Evolutionary conservation across 2,113 vertebrate genomes (phyloP), one percentile per base, ranked within the genome.

Genomic region (Megaceryle maxima): DNA sequence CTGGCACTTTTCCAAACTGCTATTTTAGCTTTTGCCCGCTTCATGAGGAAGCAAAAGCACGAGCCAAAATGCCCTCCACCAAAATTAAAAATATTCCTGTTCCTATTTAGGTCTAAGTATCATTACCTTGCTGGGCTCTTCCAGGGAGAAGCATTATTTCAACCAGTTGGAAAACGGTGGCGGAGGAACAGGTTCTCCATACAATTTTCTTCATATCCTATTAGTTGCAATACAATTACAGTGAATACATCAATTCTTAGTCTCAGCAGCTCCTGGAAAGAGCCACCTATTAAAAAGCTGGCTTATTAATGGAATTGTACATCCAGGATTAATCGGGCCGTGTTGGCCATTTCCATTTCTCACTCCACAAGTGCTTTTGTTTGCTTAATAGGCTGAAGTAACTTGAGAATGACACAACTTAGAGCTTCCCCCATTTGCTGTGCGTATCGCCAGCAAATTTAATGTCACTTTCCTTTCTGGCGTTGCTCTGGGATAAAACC

Each of bases 281-380:
- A 97, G 95, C 92, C 95, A 91, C 98, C 98, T 98, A 98, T 98
- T 98, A 98, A 97, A 57, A 98, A 97, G 95, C 91, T 62, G 95
- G 74, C 95, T 98, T 98, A 98, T 98, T 98, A 98, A 98, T 98
- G 97, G 97, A 98, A 98, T 98, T 96, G 98, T 98, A 98, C 97
- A 97, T 95, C 96, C 96, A 97, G 98, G 98, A 98, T 98, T 98
- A 98, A 98, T 98, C 97, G 94, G 97, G 97, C 97, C 28, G 80
- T 20, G 2, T 83, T 91, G 97, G 96, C 97, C 97, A 98, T 98
- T 98, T 98, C 97, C 97, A 98, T 98, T 98, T 98, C 98, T 98
- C 98, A 98, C 97, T 98, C 98, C 96, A 96, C 98, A 97, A 98
- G 97, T 98, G 97, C 98, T 98, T 98, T 98, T 98, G 97, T 98